phyloP scores from a whole-genome alignment of 2,797 vertebrate genomes.

The Spinus olivaceus region DNA sequence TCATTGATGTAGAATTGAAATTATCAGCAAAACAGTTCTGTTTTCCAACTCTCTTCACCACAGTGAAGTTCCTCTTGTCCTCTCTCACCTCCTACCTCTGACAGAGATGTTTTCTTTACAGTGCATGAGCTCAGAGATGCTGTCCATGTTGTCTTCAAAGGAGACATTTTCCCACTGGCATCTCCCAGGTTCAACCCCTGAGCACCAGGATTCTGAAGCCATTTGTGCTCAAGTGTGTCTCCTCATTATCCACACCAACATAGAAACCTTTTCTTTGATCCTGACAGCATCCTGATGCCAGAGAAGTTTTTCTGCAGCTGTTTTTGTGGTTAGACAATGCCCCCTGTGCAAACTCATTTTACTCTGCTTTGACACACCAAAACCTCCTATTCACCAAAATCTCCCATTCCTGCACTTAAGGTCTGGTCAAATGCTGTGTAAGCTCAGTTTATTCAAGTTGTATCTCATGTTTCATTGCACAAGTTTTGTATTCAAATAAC shows the following conservation, averaged over 20 bases:
- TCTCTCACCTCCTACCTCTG: neutral
- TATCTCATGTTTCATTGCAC: neutral
- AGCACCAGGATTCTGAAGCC: neutral
- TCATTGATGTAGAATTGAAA: neutral
- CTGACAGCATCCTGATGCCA: neutral
- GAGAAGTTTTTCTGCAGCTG: neutral
- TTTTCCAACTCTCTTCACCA: neutral
- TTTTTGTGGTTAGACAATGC: neutral
- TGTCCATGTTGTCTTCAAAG: neutral
- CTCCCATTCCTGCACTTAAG: neutral
- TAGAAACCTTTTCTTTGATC: neutral
- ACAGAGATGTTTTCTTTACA: fast-evolving
- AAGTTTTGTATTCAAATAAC: neutral
- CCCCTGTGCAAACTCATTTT: neutral
- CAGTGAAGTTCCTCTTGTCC: neutral
- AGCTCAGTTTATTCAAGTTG: neutral
- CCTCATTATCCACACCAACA: neutral
- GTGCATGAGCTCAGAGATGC: neutral
- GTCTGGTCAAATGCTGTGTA: neutral
- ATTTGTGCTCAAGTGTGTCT: neutral
- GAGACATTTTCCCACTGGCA: neutral
- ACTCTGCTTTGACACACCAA: fast-evolving
- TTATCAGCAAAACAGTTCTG: neutral
- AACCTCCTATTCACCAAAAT: neutral
- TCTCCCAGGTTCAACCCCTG: neutral